These are phyloP conservation scores for Aphrophora alni DNA, from an alignment of 2,888 invertebrate species.

Conservation along the genomic window DNA sequence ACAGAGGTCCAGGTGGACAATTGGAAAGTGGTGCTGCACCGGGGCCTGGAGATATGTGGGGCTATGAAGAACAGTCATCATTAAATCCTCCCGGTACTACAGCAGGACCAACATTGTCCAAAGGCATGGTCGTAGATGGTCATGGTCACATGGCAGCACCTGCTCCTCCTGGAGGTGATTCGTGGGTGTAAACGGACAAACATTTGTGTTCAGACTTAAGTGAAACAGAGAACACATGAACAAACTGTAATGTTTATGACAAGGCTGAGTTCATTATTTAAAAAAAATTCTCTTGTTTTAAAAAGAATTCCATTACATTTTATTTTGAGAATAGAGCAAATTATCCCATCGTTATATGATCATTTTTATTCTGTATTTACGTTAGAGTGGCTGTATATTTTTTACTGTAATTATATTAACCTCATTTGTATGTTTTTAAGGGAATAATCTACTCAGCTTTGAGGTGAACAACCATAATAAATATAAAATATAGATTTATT, in stretches of 20 bases:
- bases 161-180: constrained; percentile 58
- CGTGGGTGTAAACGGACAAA: constrained; percentile 58
- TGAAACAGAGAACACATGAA: background rate
- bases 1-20: constrained; percentile 58
- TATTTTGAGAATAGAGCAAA: too few species aligned
- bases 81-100: constrained; percentile 53
- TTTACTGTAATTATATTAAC: too few species aligned
- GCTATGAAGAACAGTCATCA: constrained; percentile 49
- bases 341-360: too few species aligned
- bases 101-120: constrained; percentile 45
- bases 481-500: background rate
- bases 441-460: background rate
- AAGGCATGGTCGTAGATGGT: constrained; percentile 46
- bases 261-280: background rate
- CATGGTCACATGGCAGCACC: constrained; percentile 43
- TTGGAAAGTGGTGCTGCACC: constrained; percentile 53
- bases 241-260: background rate
- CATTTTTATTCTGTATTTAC: too few species aligned
- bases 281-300: background rate
- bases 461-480: background rate
- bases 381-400: too few species aligned
- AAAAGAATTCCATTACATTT: too few species aligned
- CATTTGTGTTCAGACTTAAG: background rate
- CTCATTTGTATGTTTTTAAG: background rate
- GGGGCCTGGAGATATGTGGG: constrained; percentile 52